Percentiles rank a stretch among this genome's conserved stretches.
These are phyloP conservation scores for Hydractinia symbiolongicarpus DNA, from an alignment of 30 jellyfish, hydroid and myxozoan genomes.

Conservation along the genomic window DNA sequence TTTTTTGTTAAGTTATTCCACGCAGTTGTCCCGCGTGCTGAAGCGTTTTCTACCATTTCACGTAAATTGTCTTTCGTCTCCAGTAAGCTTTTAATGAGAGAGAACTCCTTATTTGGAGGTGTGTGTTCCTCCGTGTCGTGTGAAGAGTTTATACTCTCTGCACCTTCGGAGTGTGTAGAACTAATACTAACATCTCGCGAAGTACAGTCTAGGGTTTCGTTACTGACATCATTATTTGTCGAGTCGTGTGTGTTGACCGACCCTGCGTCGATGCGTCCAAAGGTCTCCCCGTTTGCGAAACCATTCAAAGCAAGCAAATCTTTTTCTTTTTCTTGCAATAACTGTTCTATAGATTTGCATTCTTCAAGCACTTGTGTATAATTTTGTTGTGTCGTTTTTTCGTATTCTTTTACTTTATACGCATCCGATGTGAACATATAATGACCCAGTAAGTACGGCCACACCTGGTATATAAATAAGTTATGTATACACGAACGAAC, in stretches of 20 bases:
- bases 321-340: conserved; percentile 66
- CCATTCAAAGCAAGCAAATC: conserved; percentile 86
- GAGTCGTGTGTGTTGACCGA: conserved; percentile 9
- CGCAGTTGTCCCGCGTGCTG: conserved; percentile 79
- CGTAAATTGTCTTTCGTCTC: conserved; percentile 84
- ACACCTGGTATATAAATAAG: conserved; percentile 54
- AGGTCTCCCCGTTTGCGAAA: conserved; percentile 64
- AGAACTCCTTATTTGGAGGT: conserved; percentile 24
- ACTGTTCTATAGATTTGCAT: conserved; percentile 64
- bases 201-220: conserved; percentile 28
- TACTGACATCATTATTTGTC: not conserved
- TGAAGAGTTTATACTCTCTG: not conserved
- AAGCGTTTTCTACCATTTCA: conserved; percentile 93
- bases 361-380: conserved; percentile 61
- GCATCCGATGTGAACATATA: conserved; percentile 53
- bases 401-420: conserved; percentile 42
- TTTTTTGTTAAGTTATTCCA: conserved; percentile 64
- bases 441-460: conserved; percentile 96
- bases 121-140: not conserved
- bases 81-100: conserved; percentile 67
- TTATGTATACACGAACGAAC: not conserved
- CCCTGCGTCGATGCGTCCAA: conserved; percentile 20
- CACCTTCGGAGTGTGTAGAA: not conserved
- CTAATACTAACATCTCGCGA: conserved; percentile 17
- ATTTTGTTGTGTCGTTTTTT: conserved; percentile 35